phyloP scores from a whole-genome alignment of 2,888 invertebrate genomes.

The Lycocerus yunnanus region DNA sequence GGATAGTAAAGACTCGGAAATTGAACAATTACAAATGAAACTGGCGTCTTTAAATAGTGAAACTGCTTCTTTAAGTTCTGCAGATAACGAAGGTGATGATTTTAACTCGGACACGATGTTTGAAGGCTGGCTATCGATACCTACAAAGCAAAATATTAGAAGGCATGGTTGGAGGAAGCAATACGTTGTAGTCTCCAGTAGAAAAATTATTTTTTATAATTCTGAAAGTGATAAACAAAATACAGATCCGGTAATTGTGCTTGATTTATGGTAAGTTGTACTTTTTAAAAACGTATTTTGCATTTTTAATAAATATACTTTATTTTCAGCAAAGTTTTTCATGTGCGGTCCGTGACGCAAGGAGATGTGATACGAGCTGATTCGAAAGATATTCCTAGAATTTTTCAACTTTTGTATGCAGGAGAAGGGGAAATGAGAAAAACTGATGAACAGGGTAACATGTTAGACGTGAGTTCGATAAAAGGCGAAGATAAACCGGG shows the following conservation, averaged over 20 bases:
- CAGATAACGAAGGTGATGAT: conserved; percentile 83
- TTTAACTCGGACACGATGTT: conserved; percentile 74
- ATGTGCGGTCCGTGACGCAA: conserved; percentile 97
- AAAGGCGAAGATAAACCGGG: conserved; percentile 62
- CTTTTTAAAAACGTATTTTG: neutral
- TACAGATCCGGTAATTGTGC: conserved; percentile 90
- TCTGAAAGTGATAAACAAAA: conserved; percentile 92
- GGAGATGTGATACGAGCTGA: conserved; percentile 99
- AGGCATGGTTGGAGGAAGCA: conserved; percentile 97
- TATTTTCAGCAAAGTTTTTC: conserved; percentile 89
- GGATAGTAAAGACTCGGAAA: conserved; percentile 95
- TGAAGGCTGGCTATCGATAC: conserved; percentile 96
- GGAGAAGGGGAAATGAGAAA: conserved; percentile 93
- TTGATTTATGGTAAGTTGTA: conserved; percentile 85
- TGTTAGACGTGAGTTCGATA: conserved; percentile 60
- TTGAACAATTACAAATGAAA: conserved; percentile 89
- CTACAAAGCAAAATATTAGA: conserved; percentile 93
- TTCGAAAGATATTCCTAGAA: conserved; percentile 98
- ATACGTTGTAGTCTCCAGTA: conserved; percentile 94
- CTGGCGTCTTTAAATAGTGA: conserved; percentile 80
- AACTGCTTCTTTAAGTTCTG: conserved; percentile 89
- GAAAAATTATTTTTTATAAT: conserved; percentile 97
- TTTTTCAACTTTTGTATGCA: conserved; percentile 95
- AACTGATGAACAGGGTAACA: conserved; percentile 65
- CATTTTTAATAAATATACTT: neutral